Conservation (phyloP, 2,888 invertebrate species). For the Pristionchus exspectatus region DNA sequence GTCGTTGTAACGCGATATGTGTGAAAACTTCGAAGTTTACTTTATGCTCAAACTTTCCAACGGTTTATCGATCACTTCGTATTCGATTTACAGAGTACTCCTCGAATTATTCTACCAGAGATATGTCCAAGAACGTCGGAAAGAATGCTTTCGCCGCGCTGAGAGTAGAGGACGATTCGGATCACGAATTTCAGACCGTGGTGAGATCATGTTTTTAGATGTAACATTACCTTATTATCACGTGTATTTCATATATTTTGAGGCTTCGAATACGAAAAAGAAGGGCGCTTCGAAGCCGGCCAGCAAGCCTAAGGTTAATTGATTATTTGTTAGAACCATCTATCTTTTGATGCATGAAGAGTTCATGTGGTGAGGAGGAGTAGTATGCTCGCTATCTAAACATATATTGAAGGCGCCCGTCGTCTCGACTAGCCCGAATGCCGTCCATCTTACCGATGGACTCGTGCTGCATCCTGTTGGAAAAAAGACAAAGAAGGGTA, state of each 20-base stretch:
- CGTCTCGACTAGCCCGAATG: slow-evolving; percentile 40
- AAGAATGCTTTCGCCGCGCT: slow-evolving; percentile 42
- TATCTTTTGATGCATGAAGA: too few relatives aligned
- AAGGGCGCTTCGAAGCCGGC: not conserved
- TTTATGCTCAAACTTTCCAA: not conserved
- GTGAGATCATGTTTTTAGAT: not conserved
- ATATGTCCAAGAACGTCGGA: slow-evolving; percentile 41
- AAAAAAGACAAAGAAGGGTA: slow-evolving; percentile 45
- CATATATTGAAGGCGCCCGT: slow-evolving; percentile 9
- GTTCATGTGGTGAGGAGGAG: too few relatives aligned
- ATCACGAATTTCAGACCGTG: slow-evolving; percentile 35
- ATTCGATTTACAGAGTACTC: not conserved
- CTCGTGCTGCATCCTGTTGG: slow-evolving; percentile 52
- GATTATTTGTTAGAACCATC: not conserved
- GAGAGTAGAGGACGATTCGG: slow-evolving; percentile 51
- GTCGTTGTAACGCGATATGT: not conserved
- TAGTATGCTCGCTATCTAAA: too few relatives aligned
- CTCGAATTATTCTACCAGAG: not conserved
- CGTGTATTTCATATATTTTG: not conserved
- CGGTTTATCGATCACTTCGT: not conserved
- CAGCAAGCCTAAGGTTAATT: not conserved
- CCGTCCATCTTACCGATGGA: slow-evolving; percentile 45
- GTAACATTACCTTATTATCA: not conserved
- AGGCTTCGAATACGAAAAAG: not conserved
- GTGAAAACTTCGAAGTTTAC: not conserved